phyloP scores from a whole-genome alignment of 2,888 invertebrate species.

The Ornithoptera priamus region DNA sequence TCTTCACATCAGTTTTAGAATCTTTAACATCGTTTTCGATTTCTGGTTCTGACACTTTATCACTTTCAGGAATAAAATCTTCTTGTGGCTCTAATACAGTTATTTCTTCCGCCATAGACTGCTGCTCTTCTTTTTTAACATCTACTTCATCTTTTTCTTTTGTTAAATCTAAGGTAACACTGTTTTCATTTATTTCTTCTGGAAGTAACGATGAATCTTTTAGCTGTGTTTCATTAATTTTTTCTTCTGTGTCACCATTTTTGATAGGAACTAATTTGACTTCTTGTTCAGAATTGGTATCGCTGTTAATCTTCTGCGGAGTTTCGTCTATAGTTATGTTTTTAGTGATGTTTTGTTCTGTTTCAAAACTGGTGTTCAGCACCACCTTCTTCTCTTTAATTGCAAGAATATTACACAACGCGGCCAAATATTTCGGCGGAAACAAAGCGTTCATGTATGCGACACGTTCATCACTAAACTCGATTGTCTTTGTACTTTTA shows the following conservation, averaged over 20 bases:
- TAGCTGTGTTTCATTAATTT: constrained; percentile 55
- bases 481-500: constrained; percentile 77
- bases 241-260: constrained; percentile 58
- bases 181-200: constrained; percentile 49
- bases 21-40: constrained; percentile 55
- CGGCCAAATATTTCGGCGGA: constrained; percentile 84
- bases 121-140: constrained; percentile 52
- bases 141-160: constrained; percentile 51
- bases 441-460: constrained; percentile 83
- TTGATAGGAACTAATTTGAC: constrained; percentile 60
- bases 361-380: constrained; percentile 82
- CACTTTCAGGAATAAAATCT: constrained; percentile 41
- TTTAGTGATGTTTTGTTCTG: constrained; percentile 70
- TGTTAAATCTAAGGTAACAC: constrained; percentile 49
- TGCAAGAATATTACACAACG: constrained; percentile 88
- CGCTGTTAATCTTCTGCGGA: constrained; percentile 53
- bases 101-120: constrained; percentile 48
- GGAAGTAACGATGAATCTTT: constrained; percentile 51
- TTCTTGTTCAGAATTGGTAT: constrained; percentile 61
- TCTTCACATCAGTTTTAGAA: constrained; percentile 51
- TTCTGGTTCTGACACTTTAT: constrained; percentile 47
- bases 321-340: constrained; percentile 68
- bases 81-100: constrained; percentile 46
- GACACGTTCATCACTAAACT: constrained; percentile 71
- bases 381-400: constrained; percentile 83